These are phyloP conservation scores for Drosophila grimshawi DNA, from an alignment of 1,140 invertebrate species.

Conservation along the genomic window DNA sequence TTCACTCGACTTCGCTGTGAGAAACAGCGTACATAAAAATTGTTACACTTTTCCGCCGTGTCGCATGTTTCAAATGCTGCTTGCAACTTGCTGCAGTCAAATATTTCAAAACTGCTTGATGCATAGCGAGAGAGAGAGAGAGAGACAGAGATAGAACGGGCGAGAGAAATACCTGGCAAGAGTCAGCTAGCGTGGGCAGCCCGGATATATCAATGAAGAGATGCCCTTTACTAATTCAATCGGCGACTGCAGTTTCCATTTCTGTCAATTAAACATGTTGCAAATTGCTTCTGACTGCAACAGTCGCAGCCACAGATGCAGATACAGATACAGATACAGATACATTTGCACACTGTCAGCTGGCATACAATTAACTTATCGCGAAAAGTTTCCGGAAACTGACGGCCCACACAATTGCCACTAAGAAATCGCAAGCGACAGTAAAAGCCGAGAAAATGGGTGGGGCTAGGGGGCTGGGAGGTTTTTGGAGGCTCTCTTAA, in stretches of 20 bases:
- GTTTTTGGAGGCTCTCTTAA: slow-evolving; percentile 42
- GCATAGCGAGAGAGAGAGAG: neutral
- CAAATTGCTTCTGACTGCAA: slow-evolving; percentile 59
- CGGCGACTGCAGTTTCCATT: slow-evolving; percentile 72
- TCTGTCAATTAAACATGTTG: slow-evolving; percentile 73
- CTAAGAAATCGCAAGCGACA: slow-evolving; percentile 22
- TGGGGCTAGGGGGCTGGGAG: neutral
- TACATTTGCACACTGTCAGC: slow-evolving; percentile 5
- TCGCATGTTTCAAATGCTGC: slow-evolving; percentile 2
- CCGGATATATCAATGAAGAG: slow-evolving; percentile 78
- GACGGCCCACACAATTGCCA: slow-evolving; percentile 69
- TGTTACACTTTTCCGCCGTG: slow-evolving; percentile 44
- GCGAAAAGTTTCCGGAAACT: slow-evolving; percentile 79
- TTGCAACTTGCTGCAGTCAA: slow-evolving; percentile 55
- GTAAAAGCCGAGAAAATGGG: neutral
- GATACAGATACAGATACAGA: slow-evolving; percentile 13
- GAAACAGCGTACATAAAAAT: slow-evolving; percentile 34
- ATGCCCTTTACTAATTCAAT: slow-evolving; percentile 67
- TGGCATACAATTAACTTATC: slow-evolving; percentile 81
- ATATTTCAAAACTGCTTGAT: neutral
- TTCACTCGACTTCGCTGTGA: neutral
- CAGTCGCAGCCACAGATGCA: slow-evolving; percentile 15
- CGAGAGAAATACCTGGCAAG: neutral
- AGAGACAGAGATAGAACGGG: neutral
- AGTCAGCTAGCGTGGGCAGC: slow-evolving; percentile 33